A percentile compares a stretch with the other conserved stretches of the same genome.
Evolutionary conservation across 1,140 invertebrate species (phyloP).

Genomic region (Druon quercuslanigerum): DNA sequence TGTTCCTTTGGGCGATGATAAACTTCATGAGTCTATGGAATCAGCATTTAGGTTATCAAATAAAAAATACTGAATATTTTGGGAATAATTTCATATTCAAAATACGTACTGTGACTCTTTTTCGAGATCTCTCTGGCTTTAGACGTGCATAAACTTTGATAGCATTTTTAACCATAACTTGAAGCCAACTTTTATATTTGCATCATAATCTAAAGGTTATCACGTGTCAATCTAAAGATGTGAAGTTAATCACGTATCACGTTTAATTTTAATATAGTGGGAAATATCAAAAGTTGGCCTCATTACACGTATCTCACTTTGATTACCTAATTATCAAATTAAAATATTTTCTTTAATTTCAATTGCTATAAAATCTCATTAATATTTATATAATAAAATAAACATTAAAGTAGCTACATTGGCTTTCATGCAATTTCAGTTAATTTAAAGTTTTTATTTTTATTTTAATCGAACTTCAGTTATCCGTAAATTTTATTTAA

Average conservation of each 20-base stretch:
- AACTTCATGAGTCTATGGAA: conserved; percentile 62
- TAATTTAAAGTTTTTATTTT: too few relatives aligned
- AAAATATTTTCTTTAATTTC: too few relatives aligned
- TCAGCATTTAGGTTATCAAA: conserved; percentile 7
- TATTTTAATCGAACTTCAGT: too few relatives aligned
- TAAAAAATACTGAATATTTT: neutral
- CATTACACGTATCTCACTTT: too few relatives aligned
- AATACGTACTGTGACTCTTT: conserved; percentile 43
- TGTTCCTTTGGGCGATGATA: conserved; percentile 53
- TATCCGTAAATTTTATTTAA: too few relatives aligned
- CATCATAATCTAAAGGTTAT: conserved; percentile 4
- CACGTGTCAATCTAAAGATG: neutral
- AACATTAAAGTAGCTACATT: too few relatives aligned
- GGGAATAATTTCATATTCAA: conserved; percentile 26
- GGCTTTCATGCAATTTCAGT: too few relatives aligned
- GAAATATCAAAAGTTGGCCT: too few relatives aligned
- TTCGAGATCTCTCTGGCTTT: conserved; percentile 61
- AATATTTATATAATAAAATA: too few relatives aligned
- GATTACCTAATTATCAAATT: too few relatives aligned
- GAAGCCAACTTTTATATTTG: conserved; percentile 18
- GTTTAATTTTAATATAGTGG: neutral
- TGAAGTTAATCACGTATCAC: conserved; percentile 4
- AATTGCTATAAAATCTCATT: too few relatives aligned
- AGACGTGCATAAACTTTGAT: conserved; percentile 71
- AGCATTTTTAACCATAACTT: conserved; percentile 67